Evolutionary conservation across 2,113 vertebrate species (phyloP).

Genomic region (Spilogale gracilis): DNA sequence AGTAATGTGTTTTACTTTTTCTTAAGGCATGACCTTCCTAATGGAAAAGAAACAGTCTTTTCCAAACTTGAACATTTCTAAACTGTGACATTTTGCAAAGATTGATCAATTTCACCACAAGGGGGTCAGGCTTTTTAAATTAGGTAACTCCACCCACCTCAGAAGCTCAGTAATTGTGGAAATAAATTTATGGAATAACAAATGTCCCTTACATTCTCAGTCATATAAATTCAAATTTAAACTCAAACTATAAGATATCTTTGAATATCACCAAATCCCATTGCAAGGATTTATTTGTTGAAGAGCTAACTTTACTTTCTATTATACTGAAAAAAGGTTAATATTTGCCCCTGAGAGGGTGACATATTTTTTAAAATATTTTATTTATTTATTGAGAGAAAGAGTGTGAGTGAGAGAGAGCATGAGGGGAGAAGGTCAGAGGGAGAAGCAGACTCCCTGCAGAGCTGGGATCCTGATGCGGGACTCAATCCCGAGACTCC

Average conservation of each 20-base stretch:
- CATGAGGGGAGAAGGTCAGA: too few relatives aligned
- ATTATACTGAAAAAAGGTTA: background rate
- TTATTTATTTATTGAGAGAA: too few relatives aligned
- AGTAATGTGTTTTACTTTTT: background rate
- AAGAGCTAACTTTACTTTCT: constrained; percentile 5
- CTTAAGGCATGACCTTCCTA: background rate
- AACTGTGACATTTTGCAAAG: background rate
- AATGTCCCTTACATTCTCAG: constrained; percentile 10
- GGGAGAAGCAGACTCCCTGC: too few relatives aligned
- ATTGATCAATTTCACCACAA: background rate
- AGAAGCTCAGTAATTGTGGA: background rate
- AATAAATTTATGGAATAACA: background rate
- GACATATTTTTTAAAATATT: too few relatives aligned
- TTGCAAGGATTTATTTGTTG: background rate
- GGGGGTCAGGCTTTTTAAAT: background rate
- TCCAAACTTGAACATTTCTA: background rate
- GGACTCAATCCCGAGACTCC: too few relatives aligned
- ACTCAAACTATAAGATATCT: constrained; percentile 27
- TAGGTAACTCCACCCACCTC: background rate
- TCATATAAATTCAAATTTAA: constrained; percentile 44
- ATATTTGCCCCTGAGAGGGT: background rate
- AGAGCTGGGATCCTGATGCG: too few relatives aligned
- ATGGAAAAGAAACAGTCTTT: background rate
- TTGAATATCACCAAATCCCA: constrained; percentile 47
- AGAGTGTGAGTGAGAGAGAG: too few relatives aligned